These are phyloP conservation scores for Anaspis maculata DNA, from an alignment of 2,888 invertebrate species.

Conservation along the genomic window DNA sequence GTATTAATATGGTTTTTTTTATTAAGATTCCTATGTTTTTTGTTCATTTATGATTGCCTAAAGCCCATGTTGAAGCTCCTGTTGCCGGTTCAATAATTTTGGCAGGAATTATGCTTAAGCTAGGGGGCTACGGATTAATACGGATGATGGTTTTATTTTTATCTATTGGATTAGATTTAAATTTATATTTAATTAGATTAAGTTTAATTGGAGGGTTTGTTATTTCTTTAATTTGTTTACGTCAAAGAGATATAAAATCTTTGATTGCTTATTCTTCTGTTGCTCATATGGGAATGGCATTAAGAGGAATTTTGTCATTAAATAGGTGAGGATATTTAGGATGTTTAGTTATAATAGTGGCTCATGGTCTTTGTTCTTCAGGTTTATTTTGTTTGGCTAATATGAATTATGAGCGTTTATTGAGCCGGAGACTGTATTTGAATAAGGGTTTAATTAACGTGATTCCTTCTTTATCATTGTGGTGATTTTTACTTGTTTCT, in stretches of 20 bases:
- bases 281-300: slow-evolving; percentile 58
- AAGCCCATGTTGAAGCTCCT: slow-evolving; percentile 70
- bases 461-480: slow-evolving; percentile 39
- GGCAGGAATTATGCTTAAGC: slow-evolving; percentile 63
- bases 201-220: slow-evolving; percentile 51
- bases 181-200: slow-evolving; percentile 48
- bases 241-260: slow-evolving; percentile 60
- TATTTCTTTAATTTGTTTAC: slow-evolving; percentile 58
- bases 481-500: slow-evolving; percentile 57
- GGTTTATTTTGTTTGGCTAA: slow-evolving; percentile 59
- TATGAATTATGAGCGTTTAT: slow-evolving; percentile 53
- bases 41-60: slow-evolving; percentile 62
- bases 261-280: slow-evolving; percentile 70
- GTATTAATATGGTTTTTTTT: slow-evolving; percentile 56
- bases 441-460: slow-evolving; percentile 50
- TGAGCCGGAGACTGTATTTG: slow-evolving; percentile 53
- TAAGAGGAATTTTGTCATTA: slow-evolving; percentile 50
- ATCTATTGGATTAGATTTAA: slow-evolving; percentile 43
- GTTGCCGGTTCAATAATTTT: slow-evolving; percentile 66
- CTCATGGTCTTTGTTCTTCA: slow-evolving; percentile 59
- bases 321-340: slow-evolving; percentile 48
- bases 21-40: slow-evolving; percentile 65
- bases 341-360: slow-evolving; percentile 52
- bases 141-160: slow-evolving; percentile 49
- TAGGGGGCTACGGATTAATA: slow-evolving; percentile 62